Percentiles rank a stretch among this genome's conserved stretches.
Conservation (phyloP, 30 jellyfish, hydroid and myxozoan genomes). For the Hydra vulgaris region DNA sequence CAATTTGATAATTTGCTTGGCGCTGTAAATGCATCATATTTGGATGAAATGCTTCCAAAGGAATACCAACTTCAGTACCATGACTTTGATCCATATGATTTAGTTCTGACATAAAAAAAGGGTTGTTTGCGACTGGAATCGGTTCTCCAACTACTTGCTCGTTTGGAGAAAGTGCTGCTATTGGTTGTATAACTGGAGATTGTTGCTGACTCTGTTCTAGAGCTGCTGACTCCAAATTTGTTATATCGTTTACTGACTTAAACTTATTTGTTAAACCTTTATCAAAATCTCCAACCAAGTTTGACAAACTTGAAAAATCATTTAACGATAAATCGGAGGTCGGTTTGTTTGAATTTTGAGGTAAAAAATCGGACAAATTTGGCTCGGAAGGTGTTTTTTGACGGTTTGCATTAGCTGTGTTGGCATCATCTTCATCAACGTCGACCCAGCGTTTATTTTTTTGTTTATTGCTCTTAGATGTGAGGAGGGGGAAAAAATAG, state of each 20-base stretch:
- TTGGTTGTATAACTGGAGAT: slow-evolving; percentile 6
- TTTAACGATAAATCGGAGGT: background rate
- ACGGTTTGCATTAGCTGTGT: slow-evolving; percentile 12
- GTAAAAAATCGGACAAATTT: background rate
- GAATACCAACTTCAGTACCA: slow-evolving; percentile 17
- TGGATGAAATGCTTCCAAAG: background rate
- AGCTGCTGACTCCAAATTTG: slow-evolving; percentile 17
- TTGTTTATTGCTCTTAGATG: background rate
- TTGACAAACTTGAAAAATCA: slow-evolving; percentile 10
- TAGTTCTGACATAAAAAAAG: background rate
- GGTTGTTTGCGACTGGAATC: background rate
- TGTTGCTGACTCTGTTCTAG: slow-evolving; percentile 9
- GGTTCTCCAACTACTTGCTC: slow-evolving; percentile 28
- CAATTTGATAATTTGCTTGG: slow-evolving; percentile 12
- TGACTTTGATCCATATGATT: background rate
- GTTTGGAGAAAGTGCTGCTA: background rate
- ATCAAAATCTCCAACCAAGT: slow-evolving; percentile 17
- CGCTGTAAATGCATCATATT: background rate
- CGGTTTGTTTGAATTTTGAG: background rate
- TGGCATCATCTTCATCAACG: slow-evolving; percentile 30
- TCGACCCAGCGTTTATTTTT: slow-evolving; percentile 36
- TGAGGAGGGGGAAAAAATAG: background rate
- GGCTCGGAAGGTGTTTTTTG: slow-evolving; percentile 30
- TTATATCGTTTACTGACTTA: slow-evolving; percentile 17
- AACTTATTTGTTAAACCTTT: slow-evolving; percentile 14